Evolutionary conservation across 2,113 vertebrate species (phyloP).

Genomic region (Megaceryle maxima): DNA sequence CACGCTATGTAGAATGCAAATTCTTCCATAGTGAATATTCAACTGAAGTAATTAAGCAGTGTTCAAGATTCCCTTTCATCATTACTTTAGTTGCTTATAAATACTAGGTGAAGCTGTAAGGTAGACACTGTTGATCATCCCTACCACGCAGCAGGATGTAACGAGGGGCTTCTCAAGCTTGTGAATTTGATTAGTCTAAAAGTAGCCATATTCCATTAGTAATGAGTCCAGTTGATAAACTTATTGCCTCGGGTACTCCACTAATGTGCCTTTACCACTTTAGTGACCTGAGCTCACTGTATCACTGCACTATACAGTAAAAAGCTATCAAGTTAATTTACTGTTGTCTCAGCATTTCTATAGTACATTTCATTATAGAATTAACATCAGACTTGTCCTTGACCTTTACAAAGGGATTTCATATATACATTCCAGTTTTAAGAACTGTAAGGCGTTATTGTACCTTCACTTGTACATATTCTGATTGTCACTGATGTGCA

Average conservation of each 20-base stretch:
- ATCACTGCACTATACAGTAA: background rate
- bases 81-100: background rate
- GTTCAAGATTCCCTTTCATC: background rate
- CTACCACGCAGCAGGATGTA: background rate
- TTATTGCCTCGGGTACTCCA: background rate
- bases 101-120: background rate
- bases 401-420: background rate
- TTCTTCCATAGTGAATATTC: background rate
- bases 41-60: background rate
- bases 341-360: background rate
- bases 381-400: background rate
- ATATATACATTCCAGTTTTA: background rate
- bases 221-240: background rate
- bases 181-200: background rate
- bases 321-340: background rate
- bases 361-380: background rate
- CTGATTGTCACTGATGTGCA: background rate
- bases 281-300: background rate
- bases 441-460: background rate
- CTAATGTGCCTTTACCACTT: background rate
- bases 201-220: background rate
- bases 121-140: background rate
- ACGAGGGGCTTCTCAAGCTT: background rate
- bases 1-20: background rate
- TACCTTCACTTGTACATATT: background rate